These are phyloP conservation scores for Crotalus horridus DNA, from an alignment of 2,113 vertebrate species.

Conservation along the genomic window DNA sequence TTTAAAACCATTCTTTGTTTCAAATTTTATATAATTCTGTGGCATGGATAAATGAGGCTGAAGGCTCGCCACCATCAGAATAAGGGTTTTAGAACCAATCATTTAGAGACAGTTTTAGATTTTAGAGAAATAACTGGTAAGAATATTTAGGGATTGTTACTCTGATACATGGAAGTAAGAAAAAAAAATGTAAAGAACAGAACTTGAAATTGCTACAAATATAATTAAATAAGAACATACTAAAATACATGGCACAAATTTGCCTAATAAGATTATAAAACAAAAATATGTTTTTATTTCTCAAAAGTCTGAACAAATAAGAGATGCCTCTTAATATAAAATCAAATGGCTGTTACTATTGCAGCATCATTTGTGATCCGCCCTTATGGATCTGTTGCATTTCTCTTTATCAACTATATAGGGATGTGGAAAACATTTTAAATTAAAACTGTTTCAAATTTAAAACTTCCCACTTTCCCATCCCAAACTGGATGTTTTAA, in stretches of 20 bases:
- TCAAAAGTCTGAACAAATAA: not conserved
- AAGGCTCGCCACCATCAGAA: not conserved
- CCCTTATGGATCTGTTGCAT: not conserved
- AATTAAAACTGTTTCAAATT: not conserved
- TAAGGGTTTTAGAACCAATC: not conserved
- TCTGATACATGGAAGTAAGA: not conserved
- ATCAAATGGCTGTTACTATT: not conserved
- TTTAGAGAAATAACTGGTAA: not conserved
- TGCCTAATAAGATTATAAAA: not conserved
- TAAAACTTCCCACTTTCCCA: not conserved
- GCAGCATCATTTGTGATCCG: not conserved
- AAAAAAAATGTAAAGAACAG: not conserved
- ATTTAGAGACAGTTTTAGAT: not conserved
- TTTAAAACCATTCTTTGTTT: not conserved
- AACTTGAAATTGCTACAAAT: not conserved
- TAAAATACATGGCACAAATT: not conserved
- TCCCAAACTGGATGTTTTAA: not conserved
- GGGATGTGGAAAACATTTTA: not conserved
- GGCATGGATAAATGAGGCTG: not conserved
- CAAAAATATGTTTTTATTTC: not conserved
- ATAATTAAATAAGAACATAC: not conserved
- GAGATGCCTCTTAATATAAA: not conserved
- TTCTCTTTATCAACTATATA: not conserved
- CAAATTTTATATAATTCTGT: not conserved
- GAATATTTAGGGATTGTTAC: not conserved